A percentile compares a stretch with the other conserved stretches of the same genome.
Evolutionary conservation across 2,113 vertebrate species (phyloP).

Genomic region (Telmatochromis brichardi): DNA sequence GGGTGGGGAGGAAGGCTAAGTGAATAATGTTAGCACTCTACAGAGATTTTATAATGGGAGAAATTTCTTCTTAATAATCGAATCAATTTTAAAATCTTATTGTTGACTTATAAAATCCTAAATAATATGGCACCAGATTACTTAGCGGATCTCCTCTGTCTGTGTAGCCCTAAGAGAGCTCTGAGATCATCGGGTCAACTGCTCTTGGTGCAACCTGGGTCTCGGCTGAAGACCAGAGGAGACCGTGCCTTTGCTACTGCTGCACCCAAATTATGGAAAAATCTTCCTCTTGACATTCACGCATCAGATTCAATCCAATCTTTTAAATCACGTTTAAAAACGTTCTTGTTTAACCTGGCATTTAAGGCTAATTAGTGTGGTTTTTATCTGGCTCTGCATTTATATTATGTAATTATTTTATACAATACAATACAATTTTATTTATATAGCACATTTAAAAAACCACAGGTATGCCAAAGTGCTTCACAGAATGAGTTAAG

Average conservation of each 20-base stretch:
- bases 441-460: no score
- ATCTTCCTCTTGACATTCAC: not conserved
- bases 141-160: not conserved
- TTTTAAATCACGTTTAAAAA: not conserved
- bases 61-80: fast-evolving
- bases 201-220: not conserved
- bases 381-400: not conserved
- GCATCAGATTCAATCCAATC: not conserved
- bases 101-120: not conserved
- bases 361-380: not conserved
- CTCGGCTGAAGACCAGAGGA: not conserved
- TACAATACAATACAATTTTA: not conserved
- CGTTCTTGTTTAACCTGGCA: not conserved
- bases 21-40: not conserved
- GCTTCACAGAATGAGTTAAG: no score
- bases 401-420: not conserved
- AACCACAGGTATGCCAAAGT: no score
- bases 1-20: not conserved
- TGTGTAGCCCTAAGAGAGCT: not conserved
- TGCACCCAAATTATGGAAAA: fast-evolving
- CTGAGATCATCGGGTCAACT: not conserved
- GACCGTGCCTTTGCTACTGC: not conserved
- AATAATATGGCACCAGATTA: fast-evolving
- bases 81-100: not conserved
- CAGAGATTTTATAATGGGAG: not conserved